Conservation (phyloP, 2,888 invertebrate genomes). For the Gastrophysa polygoni region DNA sequence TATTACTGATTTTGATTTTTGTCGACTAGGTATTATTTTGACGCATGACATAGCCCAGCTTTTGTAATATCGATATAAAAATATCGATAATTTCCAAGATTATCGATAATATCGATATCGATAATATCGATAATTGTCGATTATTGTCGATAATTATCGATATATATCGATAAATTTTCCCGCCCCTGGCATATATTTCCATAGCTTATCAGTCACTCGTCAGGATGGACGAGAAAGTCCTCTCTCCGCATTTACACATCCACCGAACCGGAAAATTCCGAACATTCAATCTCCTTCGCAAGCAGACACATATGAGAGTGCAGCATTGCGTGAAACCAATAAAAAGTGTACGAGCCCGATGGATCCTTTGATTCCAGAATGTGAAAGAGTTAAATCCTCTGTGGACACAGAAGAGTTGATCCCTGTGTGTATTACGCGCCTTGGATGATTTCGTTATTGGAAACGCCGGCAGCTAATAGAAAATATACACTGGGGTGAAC, state of each 20-base stretch:
- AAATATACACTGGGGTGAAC: constrained; percentile 35
- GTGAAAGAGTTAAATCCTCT: constrained; percentile 10
- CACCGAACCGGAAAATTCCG: background rate
- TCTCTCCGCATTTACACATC: too few species aligned
- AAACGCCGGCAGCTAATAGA: constrained; percentile 46
- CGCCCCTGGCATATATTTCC: too few species aligned
- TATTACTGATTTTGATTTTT: too few species aligned
- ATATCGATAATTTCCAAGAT: too few species aligned
- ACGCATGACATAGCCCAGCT: too few species aligned
- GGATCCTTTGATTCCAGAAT: constrained; percentile 24
- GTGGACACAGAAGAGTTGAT: constrained; percentile 20
- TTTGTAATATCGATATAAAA: too few species aligned
- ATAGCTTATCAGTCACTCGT: too few species aligned
- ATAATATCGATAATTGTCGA: too few species aligned
- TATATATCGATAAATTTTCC: too few species aligned
- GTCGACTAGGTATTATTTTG: too few species aligned
- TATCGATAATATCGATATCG: too few species aligned
- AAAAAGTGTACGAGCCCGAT: constrained; percentile 20
- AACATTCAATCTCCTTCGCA: background rate
- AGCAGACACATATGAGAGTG: constrained; percentile 8
- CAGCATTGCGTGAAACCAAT: constrained; percentile 13
- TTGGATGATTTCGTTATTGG: constrained; percentile 48
- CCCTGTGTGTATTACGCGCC: constrained; percentile 27
- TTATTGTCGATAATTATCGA: too few species aligned
- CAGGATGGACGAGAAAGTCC: background rate